Base-by-base conservation (phyloP, 2,888 invertebrate genomes). In the Ptychoptera contaminata region DNA sequence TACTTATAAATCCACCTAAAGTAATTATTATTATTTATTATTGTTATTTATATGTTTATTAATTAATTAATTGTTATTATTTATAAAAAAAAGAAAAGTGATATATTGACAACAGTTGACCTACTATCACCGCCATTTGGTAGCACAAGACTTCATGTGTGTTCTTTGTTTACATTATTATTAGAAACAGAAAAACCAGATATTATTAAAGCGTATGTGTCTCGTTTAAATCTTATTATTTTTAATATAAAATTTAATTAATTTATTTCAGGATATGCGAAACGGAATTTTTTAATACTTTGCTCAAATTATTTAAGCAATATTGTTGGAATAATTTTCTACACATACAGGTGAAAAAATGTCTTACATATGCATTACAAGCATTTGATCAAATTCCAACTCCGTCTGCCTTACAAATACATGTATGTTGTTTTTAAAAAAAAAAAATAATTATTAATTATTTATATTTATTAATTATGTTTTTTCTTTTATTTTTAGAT, bases 321-420 rank as follows among this genome's bases (percentile, higher is more conserved):
- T 88, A 84, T 70, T 76, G 80, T 51, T 82, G 90, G 83, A 94
- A 96, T 72, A 94, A 92, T 72, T 93, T 96, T 70, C 74, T 96
- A 61, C 94, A 96, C 68, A 82, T 82, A 53, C 86, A 90, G 69
- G 83, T 90, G 53, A 79, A 82, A 63, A 76, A 80, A 63, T 82
- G 86, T 62, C 67, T 92, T 54, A 71, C 72, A 48, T 72, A 79
- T 67, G 81, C 85, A 57, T 75, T 88, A 56, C 52, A 60, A 47
- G 56, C 56, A 46, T 55, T 55, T 52, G 50, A 54, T 50, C 53
- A 56, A 39, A 45, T 47, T 37, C 67, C 67, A 48, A 50, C 37
- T 52, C 62, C 62, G 54, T 62, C 62, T 65, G 66, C 67, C 61
- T 67, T 74, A 64, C 71, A 70, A 66, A 67, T 62, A 58, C 70